Base-by-base conservation (phyloP, 2,797 vertebrate genomes). In the Sebastes paucispinis region DNA sequence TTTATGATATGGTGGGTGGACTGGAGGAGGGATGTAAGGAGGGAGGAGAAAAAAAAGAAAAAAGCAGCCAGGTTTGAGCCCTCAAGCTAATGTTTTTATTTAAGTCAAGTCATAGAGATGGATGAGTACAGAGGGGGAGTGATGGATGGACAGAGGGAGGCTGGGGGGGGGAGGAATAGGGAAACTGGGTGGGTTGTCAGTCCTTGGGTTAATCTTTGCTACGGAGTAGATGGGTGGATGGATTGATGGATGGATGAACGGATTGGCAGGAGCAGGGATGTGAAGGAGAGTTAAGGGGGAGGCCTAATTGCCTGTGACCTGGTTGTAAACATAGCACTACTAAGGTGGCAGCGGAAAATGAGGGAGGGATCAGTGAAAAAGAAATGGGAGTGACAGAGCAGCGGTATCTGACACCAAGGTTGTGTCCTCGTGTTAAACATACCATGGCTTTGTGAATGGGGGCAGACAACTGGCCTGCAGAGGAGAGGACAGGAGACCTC, bases 271-370 rank as follows among this genome's bases (percentile, higher is more conserved):
- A 71, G 73, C 63, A 67, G 31, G 68, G 72, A 84, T 87, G 80
- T 79, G 74, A 87, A 77, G 67, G 75, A 22, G 63, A 83, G 80
- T 74, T 81, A 74, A 86, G 73, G 63, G 54, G 63, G 10, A 67
- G 65, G 73, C 75, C 59, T 91, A 91, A 93, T 87, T 90, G 87
- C 32, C 77, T 85, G 84, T 90, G 90, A 90, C 88, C 87, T 71
- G 69, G 76, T 79, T 78, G 77, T 87, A 91, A 89, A 90, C 83
- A 80, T 57, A 25, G 77, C 36, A 55, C 67, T 58, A n/a, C 58
- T 55, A 67, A 74, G 77, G 69, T 83, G 71, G 62, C 81, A 75
- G 77, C 52, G 31, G n/a, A 73, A 52, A 88, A 78, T 52, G 47
- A 79, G 50, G 70, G 70, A 84, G 36, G 27, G 81, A 87, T 85